phyloP scores from a whole-genome alignment of 2,113 vertebrate species.

The Parus major region DNA sequence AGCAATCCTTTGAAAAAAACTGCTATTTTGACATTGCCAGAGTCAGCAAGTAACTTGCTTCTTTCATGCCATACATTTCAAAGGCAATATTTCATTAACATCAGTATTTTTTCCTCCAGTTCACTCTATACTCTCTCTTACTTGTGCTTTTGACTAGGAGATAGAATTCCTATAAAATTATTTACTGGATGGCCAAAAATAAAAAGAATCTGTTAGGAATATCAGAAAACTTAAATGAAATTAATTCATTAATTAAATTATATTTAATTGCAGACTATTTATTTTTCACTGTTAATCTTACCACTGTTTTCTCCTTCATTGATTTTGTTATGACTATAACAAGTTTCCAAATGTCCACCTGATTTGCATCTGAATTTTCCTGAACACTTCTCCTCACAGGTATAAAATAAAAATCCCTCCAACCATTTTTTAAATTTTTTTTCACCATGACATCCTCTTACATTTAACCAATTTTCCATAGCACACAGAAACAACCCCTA shows the following conservation, averaged over 20 bases:
- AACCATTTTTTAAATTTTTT: background rate
- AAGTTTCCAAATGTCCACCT: background rate
- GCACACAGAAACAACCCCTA: background rate
- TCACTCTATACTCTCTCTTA: background rate
- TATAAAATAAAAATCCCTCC: background rate
- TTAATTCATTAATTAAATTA: background rate
- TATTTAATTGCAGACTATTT: background rate
- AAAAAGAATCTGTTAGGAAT: fast-evolving
- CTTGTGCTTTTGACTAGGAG: background rate
- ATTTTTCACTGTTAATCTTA: background rate
- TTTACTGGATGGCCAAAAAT: background rate
- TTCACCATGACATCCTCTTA: background rate
- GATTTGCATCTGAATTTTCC: background rate
- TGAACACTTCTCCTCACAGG: background rate
- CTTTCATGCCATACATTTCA: background rate
- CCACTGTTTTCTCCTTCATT: background rate
- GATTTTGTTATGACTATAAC: background rate
- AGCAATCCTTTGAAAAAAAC: background rate
- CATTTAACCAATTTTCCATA: background rate
- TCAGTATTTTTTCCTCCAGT: background rate
- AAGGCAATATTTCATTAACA: background rate
- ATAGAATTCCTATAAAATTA: background rate
- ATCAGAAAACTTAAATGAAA: background rate
- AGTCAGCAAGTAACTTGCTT: background rate
- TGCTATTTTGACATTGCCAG: background rate